phyloP scores from a whole-genome alignment of 2,113 vertebrate genomes.

The Craseonycteris thonglongyai region DNA sequence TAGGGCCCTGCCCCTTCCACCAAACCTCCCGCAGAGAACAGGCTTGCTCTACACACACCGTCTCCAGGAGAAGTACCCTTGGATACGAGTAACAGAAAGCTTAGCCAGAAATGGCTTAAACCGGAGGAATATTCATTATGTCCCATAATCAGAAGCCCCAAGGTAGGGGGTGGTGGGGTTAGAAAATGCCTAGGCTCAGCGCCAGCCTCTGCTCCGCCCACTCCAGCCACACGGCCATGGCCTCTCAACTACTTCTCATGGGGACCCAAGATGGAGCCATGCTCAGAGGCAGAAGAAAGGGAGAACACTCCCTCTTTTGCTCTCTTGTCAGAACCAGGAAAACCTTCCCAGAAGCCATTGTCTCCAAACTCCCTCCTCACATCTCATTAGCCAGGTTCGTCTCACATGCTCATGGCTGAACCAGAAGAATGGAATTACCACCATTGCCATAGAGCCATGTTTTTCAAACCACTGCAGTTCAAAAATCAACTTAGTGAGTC shows the following conservation, averaged over 20 bases:
- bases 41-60: neutral
- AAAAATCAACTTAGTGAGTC: neutral
- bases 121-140: neutral
- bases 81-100: neutral
- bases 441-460: neutral
- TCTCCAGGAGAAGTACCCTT: neutral
- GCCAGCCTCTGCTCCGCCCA: neutral
- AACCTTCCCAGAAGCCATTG: neutral
- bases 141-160: neutral
- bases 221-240: fast-evolving
- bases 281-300: neutral
- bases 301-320: neutral
- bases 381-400: neutral
- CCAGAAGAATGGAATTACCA: neutral
- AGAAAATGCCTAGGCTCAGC: neutral
- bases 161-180: neutral
- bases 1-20: neutral
- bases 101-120: neutral
- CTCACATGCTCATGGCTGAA: neutral
- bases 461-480: neutral
- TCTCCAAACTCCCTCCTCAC: neutral
- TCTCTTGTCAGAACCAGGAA: neutral
- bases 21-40: neutral
- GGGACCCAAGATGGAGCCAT: neutral
- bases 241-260: neutral